These are phyloP conservation scores for Apeira syringaria DNA, from an alignment of 2,888 invertebrate genomes.

Conservation along the genomic window DNA sequence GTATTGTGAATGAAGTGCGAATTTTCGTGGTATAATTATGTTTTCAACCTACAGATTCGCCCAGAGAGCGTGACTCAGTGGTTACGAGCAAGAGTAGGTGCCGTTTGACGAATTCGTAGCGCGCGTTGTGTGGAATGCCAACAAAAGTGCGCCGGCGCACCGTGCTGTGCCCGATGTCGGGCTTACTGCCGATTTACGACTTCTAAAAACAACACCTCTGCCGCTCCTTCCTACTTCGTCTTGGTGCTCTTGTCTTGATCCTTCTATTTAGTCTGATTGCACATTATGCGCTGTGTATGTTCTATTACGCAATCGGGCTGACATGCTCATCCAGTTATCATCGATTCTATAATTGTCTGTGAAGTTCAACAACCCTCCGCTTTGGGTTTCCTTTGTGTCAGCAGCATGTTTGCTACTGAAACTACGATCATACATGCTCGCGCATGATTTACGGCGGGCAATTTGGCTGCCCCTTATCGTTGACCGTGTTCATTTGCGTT, in stretches of 20 bases:
- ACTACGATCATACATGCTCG: slow-evolving; percentile 42
- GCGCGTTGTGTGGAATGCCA: slow-evolving; percentile 46
- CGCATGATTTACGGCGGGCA: slow-evolving; percentile 48
- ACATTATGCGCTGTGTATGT: slow-evolving; percentile 9
- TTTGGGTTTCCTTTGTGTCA: slow-evolving; percentile 38
- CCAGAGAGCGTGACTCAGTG: slow-evolving; percentile 37
- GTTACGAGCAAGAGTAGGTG: slow-evolving; percentile 33
- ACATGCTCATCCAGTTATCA: slow-evolving; percentile 15
- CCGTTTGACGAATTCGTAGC: slow-evolving; percentile 34
- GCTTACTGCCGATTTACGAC: slow-evolving; percentile 52
- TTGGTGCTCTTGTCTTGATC: slow-evolving; percentile 25
- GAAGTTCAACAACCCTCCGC: slow-evolving; percentile 41
- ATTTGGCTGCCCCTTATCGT: slow-evolving; percentile 55
- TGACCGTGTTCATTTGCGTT: slow-evolving; percentile 50
- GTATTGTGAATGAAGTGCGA: slow-evolving; percentile 19
- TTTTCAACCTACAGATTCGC: slow-evolving; percentile 28
- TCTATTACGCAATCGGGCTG: slow-evolving; percentile 15
- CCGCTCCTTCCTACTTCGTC: slow-evolving; percentile 36
- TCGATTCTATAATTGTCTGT: slow-evolving; percentile 26
- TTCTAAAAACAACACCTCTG: slow-evolving; percentile 44
- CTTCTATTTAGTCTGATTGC: slow-evolving; percentile 18
- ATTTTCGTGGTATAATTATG: slow-evolving; percentile 19
- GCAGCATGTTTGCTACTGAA: slow-evolving; percentile 37
- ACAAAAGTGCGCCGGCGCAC: slow-evolving; percentile 34
- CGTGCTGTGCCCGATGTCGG: slow-evolving; percentile 33